Conservation (phyloP, 2,797 vertebrate genomes). For the Falco biarmicus region DNA sequence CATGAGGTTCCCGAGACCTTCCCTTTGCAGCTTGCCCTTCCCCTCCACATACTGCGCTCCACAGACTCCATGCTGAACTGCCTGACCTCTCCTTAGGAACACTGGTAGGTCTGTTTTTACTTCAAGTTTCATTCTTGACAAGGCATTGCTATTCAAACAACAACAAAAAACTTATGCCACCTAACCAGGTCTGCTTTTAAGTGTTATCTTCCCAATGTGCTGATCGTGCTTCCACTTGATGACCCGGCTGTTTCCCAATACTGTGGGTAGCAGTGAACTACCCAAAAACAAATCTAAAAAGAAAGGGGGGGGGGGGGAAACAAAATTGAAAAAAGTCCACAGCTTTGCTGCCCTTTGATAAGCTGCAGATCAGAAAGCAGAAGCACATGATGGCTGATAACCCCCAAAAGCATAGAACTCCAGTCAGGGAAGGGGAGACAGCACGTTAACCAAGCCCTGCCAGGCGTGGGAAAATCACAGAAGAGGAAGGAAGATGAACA, state of each 20-base stretch:
- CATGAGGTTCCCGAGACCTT: neutral
- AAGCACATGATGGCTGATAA: neutral
- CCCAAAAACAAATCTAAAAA: neutral
- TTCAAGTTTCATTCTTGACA: neutral
- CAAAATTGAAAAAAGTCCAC: neutral
- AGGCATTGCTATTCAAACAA: neutral
- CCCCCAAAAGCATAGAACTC: neutral
- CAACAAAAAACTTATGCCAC: neutral
- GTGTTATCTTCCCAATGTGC: neutral
- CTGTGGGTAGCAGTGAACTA: neutral
- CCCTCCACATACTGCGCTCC: neutral
- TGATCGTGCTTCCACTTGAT: neutral
- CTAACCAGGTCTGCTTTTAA: neutral
- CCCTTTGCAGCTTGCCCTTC: neutral
- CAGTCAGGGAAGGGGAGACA: neutral
- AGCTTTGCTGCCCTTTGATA: neutral
- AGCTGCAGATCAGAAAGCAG: slow-evolving; percentile 11
- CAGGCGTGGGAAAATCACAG: neutral
- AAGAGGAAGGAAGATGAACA: slow-evolving; percentile 22
- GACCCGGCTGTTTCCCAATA: neutral
- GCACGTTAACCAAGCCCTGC: neutral
- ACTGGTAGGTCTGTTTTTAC: neutral
- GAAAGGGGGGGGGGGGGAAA: too few species aligned
- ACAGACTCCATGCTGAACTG: neutral
- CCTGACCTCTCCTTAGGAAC: neutral